Conservation (phyloP, 1,140 invertebrate genomes). For the Nasonia longicornis region DNA sequence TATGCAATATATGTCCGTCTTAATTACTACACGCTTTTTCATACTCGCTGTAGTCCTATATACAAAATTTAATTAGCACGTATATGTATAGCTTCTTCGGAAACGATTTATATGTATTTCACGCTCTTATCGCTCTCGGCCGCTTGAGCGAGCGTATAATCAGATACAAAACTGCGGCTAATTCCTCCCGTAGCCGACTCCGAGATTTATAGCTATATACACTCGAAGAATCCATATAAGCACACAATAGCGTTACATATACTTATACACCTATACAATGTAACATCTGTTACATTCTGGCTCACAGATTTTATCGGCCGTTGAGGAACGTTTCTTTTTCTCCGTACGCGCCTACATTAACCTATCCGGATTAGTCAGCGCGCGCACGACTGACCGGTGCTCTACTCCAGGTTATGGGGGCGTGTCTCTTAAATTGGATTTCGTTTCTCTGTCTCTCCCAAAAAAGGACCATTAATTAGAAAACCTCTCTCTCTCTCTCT, state of each 20-base stretch:
- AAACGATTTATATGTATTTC: too few relatives aligned
- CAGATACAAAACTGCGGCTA: background rate
- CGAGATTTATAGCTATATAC: background rate
- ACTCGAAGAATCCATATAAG: background rate
- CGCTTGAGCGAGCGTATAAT: too few relatives aligned
- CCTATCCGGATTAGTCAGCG: slow-evolving; percentile 22
- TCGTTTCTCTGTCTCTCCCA: slow-evolving; percentile 4
- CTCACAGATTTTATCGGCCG: background rate
- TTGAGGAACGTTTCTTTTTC: background rate
- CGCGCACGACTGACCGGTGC: background rate
- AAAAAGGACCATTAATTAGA: slow-evolving; percentile 37
- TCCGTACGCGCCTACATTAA: background rate
- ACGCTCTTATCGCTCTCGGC: too few relatives aligned
- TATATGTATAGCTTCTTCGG: background rate
- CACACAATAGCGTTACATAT: too few relatives aligned
- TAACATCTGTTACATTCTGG: too few relatives aligned
- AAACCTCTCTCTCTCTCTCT: background rate
- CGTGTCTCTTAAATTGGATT: slow-evolving; percentile 44
- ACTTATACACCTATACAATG: too few relatives aligned
- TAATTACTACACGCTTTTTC: background rate
- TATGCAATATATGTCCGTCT: background rate
- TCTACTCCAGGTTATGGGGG: background rate
- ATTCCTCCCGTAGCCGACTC: background rate
- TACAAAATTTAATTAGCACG: background rate
- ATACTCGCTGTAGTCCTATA: background rate